Base-by-base conservation (phyloP, 2,888 invertebrate genomes). In the Lamellibrachia satsuma region DNA sequence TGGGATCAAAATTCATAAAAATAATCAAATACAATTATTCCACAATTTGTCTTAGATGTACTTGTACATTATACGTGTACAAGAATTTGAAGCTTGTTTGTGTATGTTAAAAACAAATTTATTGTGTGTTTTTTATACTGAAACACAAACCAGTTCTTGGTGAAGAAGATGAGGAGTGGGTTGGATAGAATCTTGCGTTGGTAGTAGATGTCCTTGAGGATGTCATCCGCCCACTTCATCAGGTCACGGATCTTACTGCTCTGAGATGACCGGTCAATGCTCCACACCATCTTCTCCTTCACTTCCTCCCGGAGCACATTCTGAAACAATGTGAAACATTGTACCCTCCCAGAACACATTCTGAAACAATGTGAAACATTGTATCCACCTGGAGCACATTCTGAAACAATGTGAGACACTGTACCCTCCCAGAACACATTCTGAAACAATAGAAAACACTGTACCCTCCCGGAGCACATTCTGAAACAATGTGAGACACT, bases 171-270 rank as follows among this genome's bases (percentile, higher is more conserved):
- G 3, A 96, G 96, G 22, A 96, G 93, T 0, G 95, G 95, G 93
- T 96, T 96, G 93, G 95, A 95, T 39, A 96, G 95, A 57, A 96
- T 96, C 92, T 95, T 95, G 60, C 96, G 95, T 94, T 96, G 96
- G 93, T 96, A 96, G 57, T 96, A 96, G 92, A 96, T 96, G 93
- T 96, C 96, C 93, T 96, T 96, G 95, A 96, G 95, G 55, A 96
- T 96, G 93, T 96, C 96, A 92, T 95, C 96, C n/a, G 96, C 95
- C 96, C 96, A 96, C 52, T 95, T 96, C 96, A 96, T 96, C 60
- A 96, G 95, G 93, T 96, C 96, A 6, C 96, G 94, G 92, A 96
- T 96, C 94, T 96, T 96, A 95, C 96, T 96, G 95, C 96, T 96
- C 52, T 96, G 96, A 3, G 96, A 96, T 27, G 96, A 96, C 52